phyloP scores from a whole-genome alignment of 53 echinoderm and acorn worm genomes.

The Arbacia lixula region DNA sequence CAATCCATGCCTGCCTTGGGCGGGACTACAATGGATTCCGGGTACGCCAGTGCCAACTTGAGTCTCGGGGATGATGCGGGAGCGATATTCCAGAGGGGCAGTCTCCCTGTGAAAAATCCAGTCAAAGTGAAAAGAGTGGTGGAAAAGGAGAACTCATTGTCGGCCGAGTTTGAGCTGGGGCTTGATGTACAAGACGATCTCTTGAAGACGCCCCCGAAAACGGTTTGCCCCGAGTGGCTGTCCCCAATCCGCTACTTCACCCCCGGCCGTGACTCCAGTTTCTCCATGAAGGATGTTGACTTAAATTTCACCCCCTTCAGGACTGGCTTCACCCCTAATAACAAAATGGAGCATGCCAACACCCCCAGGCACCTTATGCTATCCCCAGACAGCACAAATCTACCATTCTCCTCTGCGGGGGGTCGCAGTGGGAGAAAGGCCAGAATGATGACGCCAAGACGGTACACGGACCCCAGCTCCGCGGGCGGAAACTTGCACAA shows the following conservation, averaged over 20 bases:
- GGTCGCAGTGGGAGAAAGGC: constrained; percentile 5
- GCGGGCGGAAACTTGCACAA: constrained; percentile 44
- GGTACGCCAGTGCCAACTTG: constrained; percentile 30
- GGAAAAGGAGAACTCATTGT: constrained; percentile 24
- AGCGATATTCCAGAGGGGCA: constrained; percentile 14
- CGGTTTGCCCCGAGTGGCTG: constrained; percentile 59
- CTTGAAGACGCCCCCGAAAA: constrained; percentile 36
- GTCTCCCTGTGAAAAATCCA: background rate
- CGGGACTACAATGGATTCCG: constrained; percentile 20
- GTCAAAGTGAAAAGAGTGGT: background rate
- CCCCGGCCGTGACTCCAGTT: constrained; percentile 57
- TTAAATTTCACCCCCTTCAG: constrained; percentile 62
- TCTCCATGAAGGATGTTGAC: constrained; percentile 59
- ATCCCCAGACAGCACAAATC: constrained; percentile 7
- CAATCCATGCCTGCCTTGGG: constrained; percentile 7
- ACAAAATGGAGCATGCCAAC: constrained; percentile 40
- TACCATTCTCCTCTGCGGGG: background rate
- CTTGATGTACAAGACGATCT: constrained; percentile 18
- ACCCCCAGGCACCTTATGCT: constrained; percentile 30
- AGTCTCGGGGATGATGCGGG: constrained; percentile 25
- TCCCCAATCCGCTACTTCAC: constrained; percentile 73
- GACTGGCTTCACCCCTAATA: constrained; percentile 68
- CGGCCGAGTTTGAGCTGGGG: constrained; percentile 6
- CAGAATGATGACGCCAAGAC: constrained; percentile 66
- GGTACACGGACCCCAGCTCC: constrained; percentile 26